phyloP scores from a whole-genome alignment of 2,113 vertebrate genomes.

The Pholis gunnellus region DNA sequence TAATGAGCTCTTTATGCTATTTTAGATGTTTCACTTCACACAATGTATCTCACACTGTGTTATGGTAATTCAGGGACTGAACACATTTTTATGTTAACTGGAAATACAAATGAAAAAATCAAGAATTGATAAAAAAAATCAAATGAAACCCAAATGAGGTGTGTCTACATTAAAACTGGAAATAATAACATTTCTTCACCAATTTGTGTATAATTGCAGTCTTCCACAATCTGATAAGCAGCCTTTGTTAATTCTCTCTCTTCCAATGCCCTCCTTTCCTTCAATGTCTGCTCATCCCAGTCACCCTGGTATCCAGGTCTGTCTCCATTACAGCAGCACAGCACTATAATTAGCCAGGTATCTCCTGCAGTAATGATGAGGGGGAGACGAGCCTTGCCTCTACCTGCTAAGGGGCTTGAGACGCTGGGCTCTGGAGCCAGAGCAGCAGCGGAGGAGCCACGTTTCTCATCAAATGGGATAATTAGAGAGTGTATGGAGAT shows the following conservation, averaged over 20 bases:
- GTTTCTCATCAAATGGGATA: conserved; percentile 68
- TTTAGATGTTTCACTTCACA: conserved; percentile 37
- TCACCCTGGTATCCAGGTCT: conserved; percentile 55
- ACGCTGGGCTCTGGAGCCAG: conserved; percentile 25
- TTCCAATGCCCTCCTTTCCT: conserved; percentile 28
- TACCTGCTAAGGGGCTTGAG: conserved; percentile 52
- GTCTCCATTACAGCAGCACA: conserved; percentile 57
- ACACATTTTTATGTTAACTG: neutral
- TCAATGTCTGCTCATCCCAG: conserved; percentile 41
- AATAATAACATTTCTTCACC: neutral
- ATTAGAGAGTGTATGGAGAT: conserved; percentile 65
- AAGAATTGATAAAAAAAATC: neutral
- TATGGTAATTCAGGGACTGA: conserved; percentile 16
- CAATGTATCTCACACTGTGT: neutral
- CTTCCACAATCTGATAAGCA: conserved; percentile 8
- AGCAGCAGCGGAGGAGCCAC: conserved; percentile 15
- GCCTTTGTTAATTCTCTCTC: conserved; percentile 43
- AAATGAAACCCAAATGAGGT: neutral
- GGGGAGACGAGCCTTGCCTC: conserved; percentile 59
- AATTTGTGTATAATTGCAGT: neutral
- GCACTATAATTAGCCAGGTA: conserved; percentile 75
- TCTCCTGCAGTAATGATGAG: conserved; percentile 69
- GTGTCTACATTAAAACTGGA: neutral
- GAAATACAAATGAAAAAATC: neutral
- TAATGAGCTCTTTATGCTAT: conserved; percentile 23